Evolutionary conservation across 2,797 vertebrate genomes (phyloP).

Genomic region (Corythornis leucogaster): DNA sequence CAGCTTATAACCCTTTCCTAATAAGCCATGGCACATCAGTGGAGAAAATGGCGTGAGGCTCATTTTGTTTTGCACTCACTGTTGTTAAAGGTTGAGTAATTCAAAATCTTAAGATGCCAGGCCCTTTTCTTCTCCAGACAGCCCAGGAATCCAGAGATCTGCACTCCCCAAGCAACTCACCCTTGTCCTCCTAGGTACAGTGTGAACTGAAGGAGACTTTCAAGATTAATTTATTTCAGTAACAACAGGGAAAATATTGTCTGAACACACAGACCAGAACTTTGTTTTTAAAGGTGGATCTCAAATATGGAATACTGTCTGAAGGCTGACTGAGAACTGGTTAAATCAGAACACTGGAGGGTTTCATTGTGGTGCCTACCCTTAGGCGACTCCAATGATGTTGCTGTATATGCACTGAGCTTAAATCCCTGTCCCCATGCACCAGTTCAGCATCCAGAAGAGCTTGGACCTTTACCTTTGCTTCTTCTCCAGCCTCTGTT

Average conservation of each 20-base stretch:
- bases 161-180: background rate
- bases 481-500: background rate
- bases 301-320: background rate
- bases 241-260: background rate
- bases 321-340: background rate
- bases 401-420: background rate
- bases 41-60: constrained; percentile 56
- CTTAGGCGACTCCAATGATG: background rate
- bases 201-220: constrained; percentile 5
- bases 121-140: background rate
- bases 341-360: background rate
- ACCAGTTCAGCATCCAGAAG: background rate
- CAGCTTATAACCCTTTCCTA: constrained; percentile 73
- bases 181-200: background rate
- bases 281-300: background rate
- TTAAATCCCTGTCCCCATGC: background rate
- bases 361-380: background rate
- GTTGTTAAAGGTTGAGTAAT: constrained; percentile 48
- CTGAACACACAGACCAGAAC: background rate
- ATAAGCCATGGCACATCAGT: constrained; percentile 68
- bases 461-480: background rate
- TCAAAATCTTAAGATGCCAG: background rate
- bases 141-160: background rate
- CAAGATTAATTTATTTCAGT: background rate
- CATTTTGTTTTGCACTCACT: constrained; percentile 58